A percentile compares a stretch with the other conserved stretches of the same genome.
Conservation (phyloP, 2,888 invertebrate genomes). For the Gastrophysa polygoni region DNA sequence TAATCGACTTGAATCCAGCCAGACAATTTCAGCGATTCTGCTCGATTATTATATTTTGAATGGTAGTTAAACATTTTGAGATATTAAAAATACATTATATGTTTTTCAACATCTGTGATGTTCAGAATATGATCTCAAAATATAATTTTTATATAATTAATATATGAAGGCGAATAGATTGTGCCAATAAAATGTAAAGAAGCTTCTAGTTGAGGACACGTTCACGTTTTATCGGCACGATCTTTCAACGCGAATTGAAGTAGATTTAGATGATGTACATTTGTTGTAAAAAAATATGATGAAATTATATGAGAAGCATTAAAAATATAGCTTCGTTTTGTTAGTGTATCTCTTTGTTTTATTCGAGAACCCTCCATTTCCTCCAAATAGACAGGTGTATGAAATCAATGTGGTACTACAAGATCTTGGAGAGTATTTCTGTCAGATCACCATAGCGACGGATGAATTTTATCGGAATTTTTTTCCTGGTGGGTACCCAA, state of each 20-base stretch:
- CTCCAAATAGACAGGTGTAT: no score
- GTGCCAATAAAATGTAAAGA: not conserved
- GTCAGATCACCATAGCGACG: no score
- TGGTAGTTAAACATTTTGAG: conserved; percentile 38
- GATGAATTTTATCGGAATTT: no score
- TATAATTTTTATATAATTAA: conserved; percentile 45
- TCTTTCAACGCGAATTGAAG: conserved; percentile 25
- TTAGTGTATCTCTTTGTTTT: conserved; percentile 43
- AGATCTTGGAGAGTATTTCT: no score
- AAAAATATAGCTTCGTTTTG: conserved; percentile 49
- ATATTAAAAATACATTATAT: conserved; percentile 45
- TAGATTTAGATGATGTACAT: conserved; percentile 44
- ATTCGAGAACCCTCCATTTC: conserved; percentile 16
- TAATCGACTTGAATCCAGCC: no score
- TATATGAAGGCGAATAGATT: conserved; percentile 30
- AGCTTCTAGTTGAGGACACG: no score
- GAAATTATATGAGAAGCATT: conserved; percentile 47
- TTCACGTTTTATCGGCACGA: conserved; percentile 16
- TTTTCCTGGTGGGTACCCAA: no score
- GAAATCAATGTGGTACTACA: no score
- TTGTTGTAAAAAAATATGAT: conserved; percentile 48
- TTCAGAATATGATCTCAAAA: conserved; percentile 66
- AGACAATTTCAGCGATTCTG: conserved; percentile 45
- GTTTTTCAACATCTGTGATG: conserved; percentile 69
- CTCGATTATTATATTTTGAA: conserved; percentile 32